A percentile compares a stretch with the other conserved stretches of the same genome.
Conservation (phyloP, 2,888 invertebrate species). For the Tipula vernalis region DNA sequence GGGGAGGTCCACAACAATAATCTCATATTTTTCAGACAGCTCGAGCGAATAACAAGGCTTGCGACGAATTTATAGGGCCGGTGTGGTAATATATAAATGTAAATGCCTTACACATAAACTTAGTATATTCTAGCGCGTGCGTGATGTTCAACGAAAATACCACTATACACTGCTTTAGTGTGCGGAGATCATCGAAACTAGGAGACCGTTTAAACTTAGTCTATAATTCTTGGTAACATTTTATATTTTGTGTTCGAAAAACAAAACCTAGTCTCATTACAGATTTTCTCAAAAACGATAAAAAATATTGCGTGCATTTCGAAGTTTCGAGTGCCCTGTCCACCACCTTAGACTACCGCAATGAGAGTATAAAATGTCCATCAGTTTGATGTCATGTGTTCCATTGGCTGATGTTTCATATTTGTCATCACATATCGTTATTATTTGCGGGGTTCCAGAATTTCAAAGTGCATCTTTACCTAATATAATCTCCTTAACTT, state of each 20-base stretch:
- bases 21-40: not conserved
- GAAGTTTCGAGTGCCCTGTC: not conserved
- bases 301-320: not conserved
- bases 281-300: not conserved
- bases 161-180: not conserved
- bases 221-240: not conserved
- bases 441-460: not conserved
- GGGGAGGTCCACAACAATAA: not conserved
- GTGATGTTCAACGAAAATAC: not conserved
- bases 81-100: not conserved
- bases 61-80: not conserved
- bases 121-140: not conserved
- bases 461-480: not conserved
- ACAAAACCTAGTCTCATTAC: slow-evolving; percentile 4
- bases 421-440: not conserved
- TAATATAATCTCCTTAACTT: not conserved
- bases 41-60: not conserved
- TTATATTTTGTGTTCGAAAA: slow-evolving; percentile 4
- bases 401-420: not conserved
- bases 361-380: not conserved
- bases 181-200: not conserved
- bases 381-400: not conserved
- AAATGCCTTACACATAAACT: not conserved
- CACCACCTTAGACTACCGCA: not conserved
- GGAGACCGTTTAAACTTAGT: not conserved